phyloP scores from a whole-genome alignment of 1,140 invertebrate species.

The Camponotus pennsylvanicus region DNA sequence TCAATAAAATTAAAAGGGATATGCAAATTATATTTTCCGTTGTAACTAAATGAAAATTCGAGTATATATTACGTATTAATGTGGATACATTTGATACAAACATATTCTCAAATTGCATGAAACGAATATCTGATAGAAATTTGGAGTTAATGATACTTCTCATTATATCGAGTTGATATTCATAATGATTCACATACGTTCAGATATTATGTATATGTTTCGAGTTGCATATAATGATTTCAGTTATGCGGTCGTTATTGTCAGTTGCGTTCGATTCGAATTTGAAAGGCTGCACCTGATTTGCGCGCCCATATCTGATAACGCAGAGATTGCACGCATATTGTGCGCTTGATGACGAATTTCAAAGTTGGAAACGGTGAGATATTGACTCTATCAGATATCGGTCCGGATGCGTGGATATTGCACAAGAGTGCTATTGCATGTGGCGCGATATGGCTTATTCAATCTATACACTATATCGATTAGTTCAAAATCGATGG shows the following conservation, averaged over 20 bases:
- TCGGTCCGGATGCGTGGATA: slow-evolving; percentile 10
- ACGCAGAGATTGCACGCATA: background rate
- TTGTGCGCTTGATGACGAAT: background rate
- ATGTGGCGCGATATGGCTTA: background rate
- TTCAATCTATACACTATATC: slow-evolving; percentile 19
- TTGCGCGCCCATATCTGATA: background rate
- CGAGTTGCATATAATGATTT: background rate
- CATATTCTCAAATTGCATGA: background rate
- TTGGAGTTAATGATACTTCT: slow-evolving; percentile 4
- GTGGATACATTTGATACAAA: background rate
- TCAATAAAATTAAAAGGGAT: background rate
- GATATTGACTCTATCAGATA: slow-evolving; percentile 33
- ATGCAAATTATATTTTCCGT: background rate
- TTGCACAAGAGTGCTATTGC: background rate
- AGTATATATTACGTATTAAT: too few relatives aligned
- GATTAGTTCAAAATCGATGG: slow-evolving; percentile 7
- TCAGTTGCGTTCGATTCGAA: background rate
- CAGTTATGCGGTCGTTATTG: background rate
- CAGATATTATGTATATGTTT: slow-evolving; percentile 9
- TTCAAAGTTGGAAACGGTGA: background rate
- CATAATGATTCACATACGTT: background rate
- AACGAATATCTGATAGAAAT: background rate
- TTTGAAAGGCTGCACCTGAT: background rate
- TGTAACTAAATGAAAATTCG: background rate
- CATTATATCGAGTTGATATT: slow-evolving; percentile 2